Base-by-base conservation (phyloP, 1,140 invertebrate genomes). In the Euschistus heros region DNA sequence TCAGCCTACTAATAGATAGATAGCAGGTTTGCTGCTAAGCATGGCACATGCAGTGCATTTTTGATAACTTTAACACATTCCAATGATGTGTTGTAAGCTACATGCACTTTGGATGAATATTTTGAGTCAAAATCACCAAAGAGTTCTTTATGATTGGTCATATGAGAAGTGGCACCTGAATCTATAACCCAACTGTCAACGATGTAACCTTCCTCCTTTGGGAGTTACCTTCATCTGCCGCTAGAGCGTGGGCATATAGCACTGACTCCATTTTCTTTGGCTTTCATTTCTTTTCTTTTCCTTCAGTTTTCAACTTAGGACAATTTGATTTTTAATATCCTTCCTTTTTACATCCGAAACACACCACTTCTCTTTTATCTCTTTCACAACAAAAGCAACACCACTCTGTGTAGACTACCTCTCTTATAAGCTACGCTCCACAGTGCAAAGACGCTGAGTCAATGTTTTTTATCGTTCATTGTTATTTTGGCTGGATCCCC, bases 401-500 rank as follows among this genome's bases (percentile, higher is more conserved):
- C n/a, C n/a, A n/a, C n/a, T n/a, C n/a, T n/a, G n/a, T n/a, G 42
- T 7, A 44, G 17, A 44, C 17, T 59, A 18, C n/a, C 24, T 22
- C 7, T 59, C 55, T 24, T 59, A 24, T 8, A 59, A 8, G 22
- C 18, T 59, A 14, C 13, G 14, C n/a, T 59, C 55, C 55, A 59
- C 18, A 8, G 26, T 59, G 27, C 55, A 27, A 8, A 59, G 55
- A 13, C 55, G 10, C 27, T 59, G 20, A 20, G 17, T 59, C 10
- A 59, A n/a, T n/a, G 55, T 14, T n/a, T 27, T 13, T 5, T 24
- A 8, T 27, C 14, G 33, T 18, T 33, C 42, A 17, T 61, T 3
- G 10, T 30, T 15, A 27, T 37, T 61, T 42, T 66, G 63, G n/a
- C 69, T 55, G 2, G 68, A 65, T 64, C 72, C 71, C 70, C 71